Percentiles rank a stretch among this genome's conserved stretches.
Evolutionary conservation across 2,113 vertebrate species (phyloP).

Genomic region (Syngnathoides biaculeatus): DNA sequence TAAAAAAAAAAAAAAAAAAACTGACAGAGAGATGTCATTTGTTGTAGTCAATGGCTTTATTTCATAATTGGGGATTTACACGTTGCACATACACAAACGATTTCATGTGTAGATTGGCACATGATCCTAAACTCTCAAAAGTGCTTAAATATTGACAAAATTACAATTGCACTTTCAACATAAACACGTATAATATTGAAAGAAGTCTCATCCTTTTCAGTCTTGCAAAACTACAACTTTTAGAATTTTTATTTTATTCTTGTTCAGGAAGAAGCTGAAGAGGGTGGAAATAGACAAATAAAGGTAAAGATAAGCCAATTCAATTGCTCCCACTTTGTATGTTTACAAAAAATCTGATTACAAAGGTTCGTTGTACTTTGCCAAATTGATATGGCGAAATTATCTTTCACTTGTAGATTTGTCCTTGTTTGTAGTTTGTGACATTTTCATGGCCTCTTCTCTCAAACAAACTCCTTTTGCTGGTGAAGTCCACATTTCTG

Average conservation of each 20-base stretch:
- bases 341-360: neutral
- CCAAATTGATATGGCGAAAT: neutral
- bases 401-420: slow-evolving; percentile 35
- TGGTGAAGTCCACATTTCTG: slow-evolving; percentile 69
- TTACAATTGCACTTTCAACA: neutral
- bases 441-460: slow-evolving; percentile 36
- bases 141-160: slow-evolving; percentile 28
- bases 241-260: no score
- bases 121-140: slow-evolving; percentile 47
- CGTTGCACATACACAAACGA: slow-evolving; percentile 8
- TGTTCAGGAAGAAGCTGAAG: neutral
- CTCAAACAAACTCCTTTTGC: slow-evolving; percentile 73
- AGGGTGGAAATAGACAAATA: neutral
- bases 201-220: slow-evolving; percentile 12
- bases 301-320: neutral
- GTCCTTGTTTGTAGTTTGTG: slow-evolving; percentile 22
- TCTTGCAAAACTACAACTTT: slow-evolving; percentile 9
- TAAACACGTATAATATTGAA: neutral
- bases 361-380: neutral
- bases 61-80: slow-evolving; percentile 23
- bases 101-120: neutral
- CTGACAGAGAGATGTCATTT: neutral
- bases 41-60: slow-evolving; percentile 53
- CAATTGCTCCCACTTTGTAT: neutral
- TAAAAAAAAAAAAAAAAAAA: neutral